Evolutionary conservation across 1,140 invertebrate species (phyloP).

Genomic region (Eupristina koningsbergeri): DNA sequence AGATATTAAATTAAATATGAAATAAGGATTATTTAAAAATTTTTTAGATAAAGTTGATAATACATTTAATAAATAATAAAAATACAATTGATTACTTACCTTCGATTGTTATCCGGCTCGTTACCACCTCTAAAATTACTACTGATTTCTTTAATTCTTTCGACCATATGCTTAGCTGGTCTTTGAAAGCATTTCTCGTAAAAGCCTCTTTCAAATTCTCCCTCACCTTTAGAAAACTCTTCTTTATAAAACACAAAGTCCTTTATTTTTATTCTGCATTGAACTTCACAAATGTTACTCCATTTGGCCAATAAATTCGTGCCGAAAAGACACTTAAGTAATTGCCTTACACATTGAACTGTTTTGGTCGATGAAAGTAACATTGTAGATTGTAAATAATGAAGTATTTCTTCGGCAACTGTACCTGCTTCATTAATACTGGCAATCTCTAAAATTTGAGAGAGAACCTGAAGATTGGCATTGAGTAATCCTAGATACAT

Average conservation of each 20-base stretch:
- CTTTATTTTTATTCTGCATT: conserved; percentile 55
- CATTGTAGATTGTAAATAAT: conserved; percentile 83
- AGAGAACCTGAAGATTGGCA: conserved; percentile 78
- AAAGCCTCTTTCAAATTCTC: conserved; percentile 59
- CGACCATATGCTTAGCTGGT: conserved; percentile 63
- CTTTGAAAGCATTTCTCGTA: conserved; percentile 68
- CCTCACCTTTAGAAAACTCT: conserved; percentile 29
- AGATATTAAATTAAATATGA: no score
- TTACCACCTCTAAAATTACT: conserved; percentile 67
- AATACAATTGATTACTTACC: conserved; percentile 46
- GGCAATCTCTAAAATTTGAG: conserved; percentile 84
- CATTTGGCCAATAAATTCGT: conserved; percentile 84
- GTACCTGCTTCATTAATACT: conserved; percentile 82
- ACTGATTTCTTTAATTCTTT: conserved; percentile 66
- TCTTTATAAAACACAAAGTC: not conserved
- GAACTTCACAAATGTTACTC: conserved; percentile 66
- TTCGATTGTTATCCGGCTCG: conserved; percentile 55
- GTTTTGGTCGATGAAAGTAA: conserved; percentile 80
- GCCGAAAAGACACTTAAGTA: conserved; percentile 88
- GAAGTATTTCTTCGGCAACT: conserved; percentile 86
- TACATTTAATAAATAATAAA: not conserved
- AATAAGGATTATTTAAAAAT: not conserved
- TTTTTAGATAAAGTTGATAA: not conserved
- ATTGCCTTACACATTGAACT: conserved; percentile 85
- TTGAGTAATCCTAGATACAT: conserved; percentile 83